Evolutionary conservation across 2,797 vertebrate species (phyloP).

Genomic region (Darevskia nairensis): DNA sequence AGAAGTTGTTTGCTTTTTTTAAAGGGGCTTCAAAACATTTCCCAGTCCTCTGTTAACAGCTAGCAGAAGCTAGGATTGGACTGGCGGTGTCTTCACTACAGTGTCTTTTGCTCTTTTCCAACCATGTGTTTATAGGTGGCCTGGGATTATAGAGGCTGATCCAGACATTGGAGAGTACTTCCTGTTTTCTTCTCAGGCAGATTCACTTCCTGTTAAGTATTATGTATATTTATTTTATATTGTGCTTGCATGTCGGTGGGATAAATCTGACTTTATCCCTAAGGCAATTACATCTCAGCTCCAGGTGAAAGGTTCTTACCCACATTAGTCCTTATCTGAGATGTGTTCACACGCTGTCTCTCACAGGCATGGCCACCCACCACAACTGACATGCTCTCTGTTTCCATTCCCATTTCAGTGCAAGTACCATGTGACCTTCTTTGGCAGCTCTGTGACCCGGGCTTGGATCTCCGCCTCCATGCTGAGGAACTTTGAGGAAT

Average conservation of each 20-base stretch:
- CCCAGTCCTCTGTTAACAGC: neutral
- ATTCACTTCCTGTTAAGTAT: conserved; percentile 75
- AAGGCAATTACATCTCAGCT: neutral
- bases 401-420: conserved; percentile 64
- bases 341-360: neutral
- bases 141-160: conserved; percentile 78
- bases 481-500: conserved; percentile 71
- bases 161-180: conserved; percentile 76
- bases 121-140: conserved; percentile 74
- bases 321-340: no score
- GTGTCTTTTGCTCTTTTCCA: neutral
- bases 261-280: conserved; percentile 13
- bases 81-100: no score
- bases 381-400: neutral
- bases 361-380: no score
- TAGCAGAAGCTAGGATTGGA: neutral
- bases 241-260: neutral
- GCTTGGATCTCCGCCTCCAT: conserved; percentile 76
- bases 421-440: conserved; percentile 81
- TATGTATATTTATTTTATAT: neutral
- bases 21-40: neutral
- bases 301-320: neutral
- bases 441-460: conserved; percentile 74
- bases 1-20: neutral
- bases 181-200: conserved; percentile 70